These are phyloP conservation scores for Ceryle rudis DNA, from an alignment of 2,797 vertebrate genomes.

Conservation along the genomic window DNA sequence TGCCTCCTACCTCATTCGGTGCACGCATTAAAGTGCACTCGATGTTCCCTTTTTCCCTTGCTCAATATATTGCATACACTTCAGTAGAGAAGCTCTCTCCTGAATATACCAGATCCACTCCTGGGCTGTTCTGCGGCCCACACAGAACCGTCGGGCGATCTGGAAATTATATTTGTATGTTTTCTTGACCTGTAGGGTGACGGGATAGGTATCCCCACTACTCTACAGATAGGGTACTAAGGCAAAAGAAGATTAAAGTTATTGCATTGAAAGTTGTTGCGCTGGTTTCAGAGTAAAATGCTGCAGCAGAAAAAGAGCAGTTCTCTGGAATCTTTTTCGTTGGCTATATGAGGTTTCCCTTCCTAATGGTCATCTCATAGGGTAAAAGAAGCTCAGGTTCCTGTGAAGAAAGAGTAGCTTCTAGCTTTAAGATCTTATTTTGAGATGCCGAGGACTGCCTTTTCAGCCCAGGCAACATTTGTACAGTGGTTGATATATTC, in stretches of 20 bases:
- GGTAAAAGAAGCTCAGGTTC: too few species aligned
- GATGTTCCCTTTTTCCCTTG: not conserved
- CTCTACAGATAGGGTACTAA: not conserved
- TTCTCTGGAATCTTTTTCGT: too few species aligned
- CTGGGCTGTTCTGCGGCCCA: not conserved
- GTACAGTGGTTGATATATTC: not conserved
- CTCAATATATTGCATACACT: not conserved
- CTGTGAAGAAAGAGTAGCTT: not conserved
- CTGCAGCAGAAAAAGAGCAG: too few species aligned
- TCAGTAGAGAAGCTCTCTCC: not conserved
- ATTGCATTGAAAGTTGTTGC: too few species aligned
- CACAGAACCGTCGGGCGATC: not conserved
- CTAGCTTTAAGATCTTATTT: not conserved
- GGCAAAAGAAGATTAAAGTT: not conserved
- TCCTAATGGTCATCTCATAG: too few species aligned
- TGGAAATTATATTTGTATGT: not conserved
- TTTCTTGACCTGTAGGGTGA: not conserved
- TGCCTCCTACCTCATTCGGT: not conserved
- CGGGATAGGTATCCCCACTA: not conserved
- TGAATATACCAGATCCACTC: not conserved
- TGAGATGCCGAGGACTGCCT: not conserved
- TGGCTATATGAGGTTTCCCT: too few species aligned
- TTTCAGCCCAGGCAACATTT: not conserved
- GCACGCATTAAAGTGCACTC: not conserved
- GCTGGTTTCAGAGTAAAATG: too few species aligned